Evolutionary conservation across 2,888 invertebrate species (phyloP).

Genomic region (Rhyacophila evoluta): DNA sequence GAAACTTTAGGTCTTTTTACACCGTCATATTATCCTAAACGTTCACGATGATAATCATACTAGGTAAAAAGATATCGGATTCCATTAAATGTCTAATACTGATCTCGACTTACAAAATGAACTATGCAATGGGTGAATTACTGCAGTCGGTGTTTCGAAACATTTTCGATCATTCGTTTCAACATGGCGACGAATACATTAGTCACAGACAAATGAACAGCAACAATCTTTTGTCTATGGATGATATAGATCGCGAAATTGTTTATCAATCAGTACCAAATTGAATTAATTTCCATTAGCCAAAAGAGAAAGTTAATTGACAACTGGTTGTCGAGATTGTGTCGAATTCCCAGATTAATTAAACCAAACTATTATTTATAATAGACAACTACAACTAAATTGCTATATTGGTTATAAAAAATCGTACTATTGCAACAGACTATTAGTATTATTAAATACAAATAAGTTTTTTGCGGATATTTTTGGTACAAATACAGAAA

Average conservation of each 20-base stretch:
- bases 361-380: too few species aligned
- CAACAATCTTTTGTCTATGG: not conserved
- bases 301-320: not conserved
- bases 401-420: too few species aligned
- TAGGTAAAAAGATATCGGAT: not conserved
- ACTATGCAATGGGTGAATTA: not conserved
- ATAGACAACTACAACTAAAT: too few species aligned
- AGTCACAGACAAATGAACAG: conserved; percentile 11
- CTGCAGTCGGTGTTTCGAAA: not conserved
- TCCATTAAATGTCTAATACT: not conserved
- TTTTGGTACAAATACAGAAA: too few species aligned
- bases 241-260: not conserved
- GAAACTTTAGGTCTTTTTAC: not conserved
- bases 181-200: conserved; percentile 14
- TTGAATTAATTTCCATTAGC: not conserved
- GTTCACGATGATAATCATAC: not conserved
- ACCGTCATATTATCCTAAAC: not conserved
- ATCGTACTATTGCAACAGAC: too few species aligned
- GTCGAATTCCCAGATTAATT: too few species aligned
- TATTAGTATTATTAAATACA: too few species aligned
- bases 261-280: not conserved
- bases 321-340: too few species aligned
- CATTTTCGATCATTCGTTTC: conserved; percentile 18
- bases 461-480: too few species aligned
- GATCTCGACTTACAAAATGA: not conserved